Evolutionary conservation across 2,113 vertebrate genomes (phyloP).

Genomic region (Siphamia tubifer): DNA sequence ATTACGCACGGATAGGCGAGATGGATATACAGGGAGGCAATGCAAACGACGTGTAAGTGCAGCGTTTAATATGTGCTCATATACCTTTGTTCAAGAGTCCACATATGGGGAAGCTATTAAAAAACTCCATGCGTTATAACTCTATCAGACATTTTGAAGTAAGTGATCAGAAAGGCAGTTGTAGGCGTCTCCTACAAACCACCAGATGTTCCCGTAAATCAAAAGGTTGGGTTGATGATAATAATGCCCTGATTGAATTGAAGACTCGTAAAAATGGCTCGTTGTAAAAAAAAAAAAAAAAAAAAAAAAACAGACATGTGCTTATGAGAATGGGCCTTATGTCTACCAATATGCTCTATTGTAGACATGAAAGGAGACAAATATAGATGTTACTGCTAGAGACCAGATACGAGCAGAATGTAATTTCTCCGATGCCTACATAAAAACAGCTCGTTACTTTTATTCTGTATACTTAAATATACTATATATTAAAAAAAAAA

Average conservation of each 20-base stretch:
- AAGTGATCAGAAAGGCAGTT: constrained; percentile 60
- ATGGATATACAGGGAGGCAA: constrained; percentile 33
- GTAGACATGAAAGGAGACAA: constrained; percentile 45
- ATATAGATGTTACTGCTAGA: constrained; percentile 23
- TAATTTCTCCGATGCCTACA: neutral
- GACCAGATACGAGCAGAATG: neutral
- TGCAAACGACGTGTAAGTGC: constrained; percentile 14
- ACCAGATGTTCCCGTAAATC: constrained; percentile 76
- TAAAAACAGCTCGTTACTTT: neutral
- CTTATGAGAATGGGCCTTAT: constrained; percentile 59
- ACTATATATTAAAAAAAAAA: neutral
- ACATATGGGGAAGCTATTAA: constrained; percentile 59
- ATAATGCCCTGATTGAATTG: constrained; percentile 69
- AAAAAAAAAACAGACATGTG: constrained; percentile 66
- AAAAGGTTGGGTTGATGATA: constrained; percentile 70
- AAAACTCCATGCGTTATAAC: constrained; percentile 42
- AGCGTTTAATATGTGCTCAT: neutral
- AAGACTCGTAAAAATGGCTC: constrained; percentile 64
- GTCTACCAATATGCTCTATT: constrained; percentile 67
- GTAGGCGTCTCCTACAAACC: constrained; percentile 26
- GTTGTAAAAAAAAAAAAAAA: no score
- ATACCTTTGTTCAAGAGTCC: constrained; percentile 35
- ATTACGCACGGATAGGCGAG: constrained; percentile 49
- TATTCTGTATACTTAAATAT: neutral
- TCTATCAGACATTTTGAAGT: constrained; percentile 55